Conservation (phyloP, 2,888 invertebrate species). For the Protophormia terraenovae region DNA sequence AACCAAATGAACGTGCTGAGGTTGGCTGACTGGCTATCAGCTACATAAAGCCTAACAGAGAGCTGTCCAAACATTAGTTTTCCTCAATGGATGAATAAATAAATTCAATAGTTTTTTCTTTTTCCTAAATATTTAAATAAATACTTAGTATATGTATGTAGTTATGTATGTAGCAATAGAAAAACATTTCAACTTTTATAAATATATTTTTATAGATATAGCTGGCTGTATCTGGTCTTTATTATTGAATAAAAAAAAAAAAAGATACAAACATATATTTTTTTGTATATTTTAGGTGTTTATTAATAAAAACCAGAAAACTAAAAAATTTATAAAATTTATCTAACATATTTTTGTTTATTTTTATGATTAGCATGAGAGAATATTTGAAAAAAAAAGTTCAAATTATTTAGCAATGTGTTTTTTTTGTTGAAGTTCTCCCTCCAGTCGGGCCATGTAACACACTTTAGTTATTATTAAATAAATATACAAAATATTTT, state of each 20-base stretch:
- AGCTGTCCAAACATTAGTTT: background rate
- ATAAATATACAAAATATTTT: background rate
- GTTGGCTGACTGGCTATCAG: background rate
- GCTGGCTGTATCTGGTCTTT: too few species aligned
- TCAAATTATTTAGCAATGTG: conserved; percentile 24
- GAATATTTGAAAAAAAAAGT: background rate
- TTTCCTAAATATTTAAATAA: conserved; percentile 11
- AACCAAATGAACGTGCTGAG: conserved; percentile 6
- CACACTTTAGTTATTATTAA: too few species aligned
- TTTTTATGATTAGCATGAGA: conserved; percentile 9
- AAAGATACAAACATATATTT: background rate
- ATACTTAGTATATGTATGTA: background rate
- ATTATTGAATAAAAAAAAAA: background rate
- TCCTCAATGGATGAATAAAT: background rate
- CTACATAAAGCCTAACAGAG: too few species aligned
- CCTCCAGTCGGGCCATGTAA: background rate
- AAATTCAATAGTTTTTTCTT: background rate
- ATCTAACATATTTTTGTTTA: background rate
- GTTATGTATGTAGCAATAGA: background rate
- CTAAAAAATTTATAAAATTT: background rate
- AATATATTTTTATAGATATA: too few species aligned
- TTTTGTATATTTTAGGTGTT: background rate
- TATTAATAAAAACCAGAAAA: conserved; percentile 19
- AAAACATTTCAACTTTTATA: background rate
- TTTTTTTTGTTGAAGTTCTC: background rate